A percentile compares a stretch with the other conserved stretches of the same genome.
These are phyloP conservation scores for Cyrtodaria siliqua DNA, from an alignment of 2,888 invertebrate genomes.

Conservation along the genomic window DNA sequence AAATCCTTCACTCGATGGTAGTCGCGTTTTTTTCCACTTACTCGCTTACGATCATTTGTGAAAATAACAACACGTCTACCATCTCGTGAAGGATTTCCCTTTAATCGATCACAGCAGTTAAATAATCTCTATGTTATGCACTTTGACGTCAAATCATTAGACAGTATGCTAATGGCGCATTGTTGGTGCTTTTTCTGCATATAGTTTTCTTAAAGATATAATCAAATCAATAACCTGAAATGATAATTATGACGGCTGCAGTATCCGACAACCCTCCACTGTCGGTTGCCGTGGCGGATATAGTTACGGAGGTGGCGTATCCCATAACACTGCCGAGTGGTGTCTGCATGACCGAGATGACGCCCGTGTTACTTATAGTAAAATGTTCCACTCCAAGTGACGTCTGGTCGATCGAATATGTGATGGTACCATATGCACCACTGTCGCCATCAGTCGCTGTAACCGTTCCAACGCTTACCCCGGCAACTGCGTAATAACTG, in stretches of 20 bases:
- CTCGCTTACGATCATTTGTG: no score
- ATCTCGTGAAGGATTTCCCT: no score
- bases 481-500: conserved; percentile 43
- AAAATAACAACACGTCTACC: no score
- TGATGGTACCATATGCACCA: conserved; percentile 31
- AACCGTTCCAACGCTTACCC: conserved; percentile 38
- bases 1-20: no score
- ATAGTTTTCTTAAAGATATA: no score
- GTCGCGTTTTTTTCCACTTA: no score
- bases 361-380: conserved; percentile 32
- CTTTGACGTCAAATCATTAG: no score
- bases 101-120: no score
- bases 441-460: conserved; percentile 55
- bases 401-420: conserved; percentile 47
- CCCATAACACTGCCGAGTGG: conserved; percentile 18
- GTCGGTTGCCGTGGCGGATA: conserved; percentile 29
- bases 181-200: no score
- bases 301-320: conserved; percentile 11
- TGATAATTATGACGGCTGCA: conserved; percentile 22
- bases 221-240: conserved; percentile 44
- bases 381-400: conserved; percentile 39
- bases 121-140: no score
- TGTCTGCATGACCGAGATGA: conserved; percentile 33
- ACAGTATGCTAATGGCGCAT: no score
- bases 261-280: conserved; percentile 23